These are phyloP conservation scores for Elmis aenea DNA, from an alignment of 2,888 invertebrate species.

Conservation along the genomic window DNA sequence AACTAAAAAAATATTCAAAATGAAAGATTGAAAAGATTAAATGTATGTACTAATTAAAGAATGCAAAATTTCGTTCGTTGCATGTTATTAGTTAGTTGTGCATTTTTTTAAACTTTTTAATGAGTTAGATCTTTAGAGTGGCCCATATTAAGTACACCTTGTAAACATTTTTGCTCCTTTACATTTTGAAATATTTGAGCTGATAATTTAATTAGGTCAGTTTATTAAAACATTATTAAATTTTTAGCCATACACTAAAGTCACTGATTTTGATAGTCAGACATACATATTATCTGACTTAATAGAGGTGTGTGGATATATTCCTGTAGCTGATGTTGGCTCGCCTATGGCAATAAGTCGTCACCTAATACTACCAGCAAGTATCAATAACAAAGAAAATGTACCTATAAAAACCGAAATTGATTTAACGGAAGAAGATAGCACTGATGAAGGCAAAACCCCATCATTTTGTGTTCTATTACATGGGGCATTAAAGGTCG, in stretches of 20 bases:
- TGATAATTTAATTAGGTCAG: constrained; percentile 1
- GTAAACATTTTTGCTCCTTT: no score
- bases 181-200: background rate
- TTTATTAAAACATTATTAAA: constrained; percentile 13
- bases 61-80: no score
- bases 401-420: constrained; percentile 35
- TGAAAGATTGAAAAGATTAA: no score
- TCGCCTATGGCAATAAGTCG: constrained; percentile 89
- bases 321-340: constrained; percentile 81
- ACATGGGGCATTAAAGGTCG: constrained; percentile 82
- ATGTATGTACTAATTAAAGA: no score
- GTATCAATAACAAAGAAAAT: constrained; percentile 44
- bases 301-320: constrained; percentile 81
- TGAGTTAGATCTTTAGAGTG: no score
- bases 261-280: constrained; percentile 60
- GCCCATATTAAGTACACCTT: no score
- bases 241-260: constrained; percentile 48
- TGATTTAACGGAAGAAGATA: constrained; percentile 50
- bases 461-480: constrained; percentile 90
- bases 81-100: no score
- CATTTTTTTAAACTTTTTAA: no score
- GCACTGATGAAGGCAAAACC: constrained; percentile 68
- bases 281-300: constrained; percentile 63
- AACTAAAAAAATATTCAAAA: no score
- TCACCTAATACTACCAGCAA: constrained; percentile 79